Conservation (phyloP, 2,888 invertebrate genomes). For the Zaprionus obscuricornis region DNA sequence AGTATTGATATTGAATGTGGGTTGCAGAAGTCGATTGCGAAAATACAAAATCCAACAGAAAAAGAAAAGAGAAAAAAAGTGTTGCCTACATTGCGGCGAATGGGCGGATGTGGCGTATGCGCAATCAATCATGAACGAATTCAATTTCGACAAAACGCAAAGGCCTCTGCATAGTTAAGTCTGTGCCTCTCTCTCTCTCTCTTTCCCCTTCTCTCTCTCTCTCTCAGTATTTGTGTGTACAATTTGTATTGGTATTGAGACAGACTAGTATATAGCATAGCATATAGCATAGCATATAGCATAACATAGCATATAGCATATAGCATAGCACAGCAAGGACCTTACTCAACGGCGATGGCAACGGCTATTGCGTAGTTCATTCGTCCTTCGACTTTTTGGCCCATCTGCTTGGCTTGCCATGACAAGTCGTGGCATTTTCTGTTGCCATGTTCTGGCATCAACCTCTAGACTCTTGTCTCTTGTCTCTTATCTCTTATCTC, state of each 20-base stretch:
- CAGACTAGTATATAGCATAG: too few species aligned
- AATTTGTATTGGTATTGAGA: not conserved
- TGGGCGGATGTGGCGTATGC: slow-evolving; percentile 56
- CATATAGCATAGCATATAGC: too few species aligned
- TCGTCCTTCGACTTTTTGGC: slow-evolving; percentile 33
- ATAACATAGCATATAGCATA: too few species aligned
- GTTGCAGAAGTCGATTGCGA: slow-evolving; percentile 21
- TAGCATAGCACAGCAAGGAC: slow-evolving; percentile 16
- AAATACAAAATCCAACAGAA: not conserved
- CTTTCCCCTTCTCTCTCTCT: not conserved
- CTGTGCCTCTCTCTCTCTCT: not conserved
- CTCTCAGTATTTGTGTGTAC: not conserved
- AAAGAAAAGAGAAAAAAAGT: slow-evolving; percentile 19
- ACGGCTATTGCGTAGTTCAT: slow-evolving; percentile 45
- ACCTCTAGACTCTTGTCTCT: too few species aligned
- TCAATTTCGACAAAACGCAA: slow-evolving; percentile 63
- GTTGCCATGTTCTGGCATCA: slow-evolving; percentile 9
- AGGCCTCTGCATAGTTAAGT: slow-evolving; percentile 29
- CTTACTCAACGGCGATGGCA: slow-evolving; percentile 29
- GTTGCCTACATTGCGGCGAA: slow-evolving; percentile 49
- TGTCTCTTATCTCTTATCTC: slow-evolving; percentile 33
- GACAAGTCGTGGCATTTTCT: slow-evolving; percentile 16
- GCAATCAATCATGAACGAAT: slow-evolving; percentile 74
- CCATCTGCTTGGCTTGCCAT: slow-evolving; percentile 25
- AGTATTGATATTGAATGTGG: slow-evolving; percentile 26